These are phyloP conservation scores for Rhea pennata DNA, from an alignment of 2,113 vertebrate genomes.

Conservation along the genomic window DNA sequence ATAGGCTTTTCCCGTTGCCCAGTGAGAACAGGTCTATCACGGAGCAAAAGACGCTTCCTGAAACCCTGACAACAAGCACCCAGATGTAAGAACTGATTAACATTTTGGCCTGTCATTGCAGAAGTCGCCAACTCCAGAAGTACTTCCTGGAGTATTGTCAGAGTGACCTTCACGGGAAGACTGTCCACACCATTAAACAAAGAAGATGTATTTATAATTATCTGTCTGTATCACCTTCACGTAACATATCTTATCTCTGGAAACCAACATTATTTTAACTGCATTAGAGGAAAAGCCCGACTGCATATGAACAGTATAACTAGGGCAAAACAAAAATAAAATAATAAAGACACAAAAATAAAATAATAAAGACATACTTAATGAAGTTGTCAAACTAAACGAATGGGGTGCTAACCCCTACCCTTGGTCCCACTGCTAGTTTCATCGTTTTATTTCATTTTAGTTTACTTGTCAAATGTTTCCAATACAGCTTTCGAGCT, in stretches of 20 bases:
- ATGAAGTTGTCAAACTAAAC: not conserved
- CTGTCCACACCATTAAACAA: not conserved
- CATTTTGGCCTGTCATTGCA: not conserved
- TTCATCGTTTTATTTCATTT: not conserved
- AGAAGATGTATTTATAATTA: conserved; percentile 42
- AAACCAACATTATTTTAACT: not conserved
- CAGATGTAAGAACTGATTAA: conserved; percentile 58
- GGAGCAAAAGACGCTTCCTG: conserved; percentile 54
- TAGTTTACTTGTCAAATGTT: not conserved
- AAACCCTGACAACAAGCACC: conserved; percentile 42
- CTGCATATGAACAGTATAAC: not conserved
- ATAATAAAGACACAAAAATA: not conserved
- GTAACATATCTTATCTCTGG: not conserved
- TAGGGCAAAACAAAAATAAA: not conserved
- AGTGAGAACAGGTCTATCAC: conserved; percentile 30
- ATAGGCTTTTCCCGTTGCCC: conserved; percentile 43
- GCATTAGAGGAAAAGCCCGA: not conserved
- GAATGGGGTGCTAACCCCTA: not conserved
- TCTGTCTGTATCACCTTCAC: not conserved
- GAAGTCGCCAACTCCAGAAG: not conserved
- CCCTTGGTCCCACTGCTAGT: not conserved
- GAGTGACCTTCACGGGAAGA: conserved; percentile 44
- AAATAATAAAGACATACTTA: not conserved
- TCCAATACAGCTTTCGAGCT: not conserved
- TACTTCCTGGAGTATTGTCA: conserved; percentile 48